A percentile compares a stretch with the other conserved stretches of the same genome.
phyloP scores from a whole-genome alignment of 2,888 invertebrate genomes.

The Sphecodes monilicornis region DNA sequence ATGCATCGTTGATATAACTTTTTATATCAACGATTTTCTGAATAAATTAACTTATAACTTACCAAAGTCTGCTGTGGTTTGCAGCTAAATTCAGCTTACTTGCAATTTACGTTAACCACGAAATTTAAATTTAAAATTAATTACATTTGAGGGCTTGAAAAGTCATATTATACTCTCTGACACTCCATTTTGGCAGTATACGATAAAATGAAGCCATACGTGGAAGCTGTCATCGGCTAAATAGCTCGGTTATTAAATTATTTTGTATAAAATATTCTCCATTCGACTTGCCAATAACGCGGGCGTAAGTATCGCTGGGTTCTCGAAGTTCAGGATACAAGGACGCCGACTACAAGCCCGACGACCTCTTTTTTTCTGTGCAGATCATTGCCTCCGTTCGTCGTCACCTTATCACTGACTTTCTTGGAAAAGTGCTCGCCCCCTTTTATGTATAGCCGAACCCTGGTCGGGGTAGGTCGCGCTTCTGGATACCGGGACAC shows the following conservation, averaged over 20 bases:
- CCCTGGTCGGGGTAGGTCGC: constrained; percentile 39
- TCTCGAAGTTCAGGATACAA: constrained; percentile 68
- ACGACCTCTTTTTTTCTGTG: constrained; percentile 70
- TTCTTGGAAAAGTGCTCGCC: constrained; percentile 26
- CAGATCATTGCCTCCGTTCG: constrained; percentile 79
- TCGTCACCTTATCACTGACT: constrained; percentile 76
- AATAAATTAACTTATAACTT: too few species aligned
- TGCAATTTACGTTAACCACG: too few species aligned
- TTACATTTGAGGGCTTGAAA: too few species aligned
- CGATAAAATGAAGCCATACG: not conserved
- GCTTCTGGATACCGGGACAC: constrained; percentile 48
- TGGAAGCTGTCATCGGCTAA: not conserved
- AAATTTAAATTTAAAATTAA: too few species aligned
- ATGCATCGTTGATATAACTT: too few species aligned
- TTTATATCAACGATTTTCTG: too few species aligned
- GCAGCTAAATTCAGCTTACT: too few species aligned
- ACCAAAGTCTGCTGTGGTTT: too few species aligned
- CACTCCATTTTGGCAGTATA: not conserved
- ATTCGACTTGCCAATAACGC: not conserved
- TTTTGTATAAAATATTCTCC: not conserved
- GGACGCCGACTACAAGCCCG: constrained; percentile 32
- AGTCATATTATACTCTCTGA: not conserved
- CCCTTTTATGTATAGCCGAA: constrained; percentile 50
- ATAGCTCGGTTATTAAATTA: not conserved
- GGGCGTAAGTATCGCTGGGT: constrained; percentile 8